These are phyloP conservation scores for Acheta domesticus DNA, from an alignment of 2,888 invertebrate species.

Conservation along the genomic window DNA sequence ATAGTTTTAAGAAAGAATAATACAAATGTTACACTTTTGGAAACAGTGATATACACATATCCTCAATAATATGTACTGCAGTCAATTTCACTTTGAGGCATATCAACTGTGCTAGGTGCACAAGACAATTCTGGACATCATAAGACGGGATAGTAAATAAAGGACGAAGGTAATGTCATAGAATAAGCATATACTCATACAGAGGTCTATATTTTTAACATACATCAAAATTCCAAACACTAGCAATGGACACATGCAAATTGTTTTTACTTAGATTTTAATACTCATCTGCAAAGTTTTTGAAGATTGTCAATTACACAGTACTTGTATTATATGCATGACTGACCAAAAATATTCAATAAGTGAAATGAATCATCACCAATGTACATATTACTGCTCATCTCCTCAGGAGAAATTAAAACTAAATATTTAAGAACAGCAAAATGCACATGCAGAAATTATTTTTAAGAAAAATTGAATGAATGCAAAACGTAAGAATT, in stretches of 20 bases:
- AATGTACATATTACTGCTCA: background rate
- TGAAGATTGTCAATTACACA: background rate
- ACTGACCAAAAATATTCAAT: background rate
- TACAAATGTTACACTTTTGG: constrained; percentile 5
- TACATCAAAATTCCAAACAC: no score
- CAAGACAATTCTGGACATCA: no score
- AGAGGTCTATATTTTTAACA: no score
- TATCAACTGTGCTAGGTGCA: background rate
- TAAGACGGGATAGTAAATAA: no score
- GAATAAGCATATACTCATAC: no score
- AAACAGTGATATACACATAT: background rate
- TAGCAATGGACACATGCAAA: no score
- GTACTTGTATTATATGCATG: background rate
- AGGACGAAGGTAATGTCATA: no score
- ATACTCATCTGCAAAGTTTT: no score
- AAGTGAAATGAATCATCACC: background rate
- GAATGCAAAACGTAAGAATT: background rate
- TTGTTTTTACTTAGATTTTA: no score
- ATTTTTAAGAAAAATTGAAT: background rate
- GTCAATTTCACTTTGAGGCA: background rate
- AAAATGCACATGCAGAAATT: background rate
- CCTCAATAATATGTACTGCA: constrained; percentile 1
- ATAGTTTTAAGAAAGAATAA: background rate
- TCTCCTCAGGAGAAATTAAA: background rate
- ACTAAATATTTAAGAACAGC: background rate